Evolutionary conservation across 2,113 vertebrate genomes (phyloP), one percentile per base, ranked within the genome.

Genomic region (Lota lota): DNA sequence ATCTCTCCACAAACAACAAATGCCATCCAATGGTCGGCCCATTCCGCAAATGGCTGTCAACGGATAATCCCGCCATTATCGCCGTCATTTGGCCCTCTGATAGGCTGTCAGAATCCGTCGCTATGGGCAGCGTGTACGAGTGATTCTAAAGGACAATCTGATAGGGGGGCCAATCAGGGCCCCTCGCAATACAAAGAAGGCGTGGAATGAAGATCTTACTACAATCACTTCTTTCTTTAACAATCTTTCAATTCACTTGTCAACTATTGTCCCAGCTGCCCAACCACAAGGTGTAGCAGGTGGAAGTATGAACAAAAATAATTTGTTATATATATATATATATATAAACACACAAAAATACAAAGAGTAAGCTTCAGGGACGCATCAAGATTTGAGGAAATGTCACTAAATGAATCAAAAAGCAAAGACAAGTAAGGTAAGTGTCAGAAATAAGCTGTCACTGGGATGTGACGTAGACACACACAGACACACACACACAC

Each of bases 71-170:
- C 77, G 15, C 74, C 72, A 83, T 85, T 88, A 87, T 72, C 76
- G 72, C 68, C 79, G 70, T 82, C 68, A 83, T 87, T 78, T 76
- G 57, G 82, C 33, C 76, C 72, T 11, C 79, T 77, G 79, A 91
- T 91, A 86, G 86, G 68, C 80, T 89, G 89, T 86, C 83, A 87
- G 70, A 76, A 79, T 69, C 74, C 77, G 86, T 85, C 85, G 84
- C 84, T 83, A 62, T 69, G 66, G 54, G 66, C 74, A 22, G 56
- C 18, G n/a, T 66, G 63, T 67, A 76, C 75, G 77, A 83, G 70
- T 67, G 61, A 79, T 72, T 77, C 73, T 72, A 86, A 85, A 90
- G 86, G 77, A 85, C 82, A 78, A 85, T 89, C 75, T 78, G 82
- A 87, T 84, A 79, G 63, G 64, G 3, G 71, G 14, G 40, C 66